Conservation (phyloP, 2,113 vertebrate genomes). For the Cettia cetti region DNA sequence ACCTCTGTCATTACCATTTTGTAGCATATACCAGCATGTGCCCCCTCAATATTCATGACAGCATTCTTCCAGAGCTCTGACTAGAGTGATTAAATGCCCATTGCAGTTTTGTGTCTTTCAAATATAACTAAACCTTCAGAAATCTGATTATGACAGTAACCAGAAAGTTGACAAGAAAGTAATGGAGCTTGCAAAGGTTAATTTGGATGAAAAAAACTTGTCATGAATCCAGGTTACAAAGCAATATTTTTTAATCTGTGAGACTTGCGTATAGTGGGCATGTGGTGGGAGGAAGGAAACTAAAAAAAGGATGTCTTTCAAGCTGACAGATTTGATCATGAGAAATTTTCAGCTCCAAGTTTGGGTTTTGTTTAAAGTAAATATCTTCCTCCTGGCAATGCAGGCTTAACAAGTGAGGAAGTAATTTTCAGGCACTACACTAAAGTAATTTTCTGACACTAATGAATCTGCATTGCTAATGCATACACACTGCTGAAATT, state of each 20-base stretch:
- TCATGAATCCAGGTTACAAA: neutral
- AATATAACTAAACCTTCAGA: neutral
- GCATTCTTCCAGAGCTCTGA: neutral
- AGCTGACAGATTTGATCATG: conserved; percentile 14
- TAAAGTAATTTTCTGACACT: neutral
- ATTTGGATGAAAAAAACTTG: conserved; percentile 39
- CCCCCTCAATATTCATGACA: neutral
- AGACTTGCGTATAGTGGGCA: neutral
- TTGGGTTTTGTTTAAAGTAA: conserved; percentile 48
- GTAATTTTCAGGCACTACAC: neutral
- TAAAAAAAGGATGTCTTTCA: conserved; percentile 25
- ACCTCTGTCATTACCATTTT: neutral
- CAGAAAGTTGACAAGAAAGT: conserved; percentile 24
- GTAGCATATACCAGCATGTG: neutral
- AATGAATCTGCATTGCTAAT: neutral
- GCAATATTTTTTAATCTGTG: conserved; percentile 45
- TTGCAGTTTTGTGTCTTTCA: neutral
- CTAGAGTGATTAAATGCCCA: neutral
- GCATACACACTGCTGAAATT: neutral
- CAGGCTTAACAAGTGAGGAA: conserved; percentile 25
- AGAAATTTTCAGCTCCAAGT: neutral
- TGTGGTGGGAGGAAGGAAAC: conserved; percentile 7
- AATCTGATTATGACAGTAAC: conserved; percentile 35
- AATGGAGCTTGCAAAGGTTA: conserved; percentile 42
- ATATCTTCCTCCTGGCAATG: conserved; percentile 1